Conservation (phyloP, 2,797 vertebrate species). For the Hipposideros larvatus region DNA sequence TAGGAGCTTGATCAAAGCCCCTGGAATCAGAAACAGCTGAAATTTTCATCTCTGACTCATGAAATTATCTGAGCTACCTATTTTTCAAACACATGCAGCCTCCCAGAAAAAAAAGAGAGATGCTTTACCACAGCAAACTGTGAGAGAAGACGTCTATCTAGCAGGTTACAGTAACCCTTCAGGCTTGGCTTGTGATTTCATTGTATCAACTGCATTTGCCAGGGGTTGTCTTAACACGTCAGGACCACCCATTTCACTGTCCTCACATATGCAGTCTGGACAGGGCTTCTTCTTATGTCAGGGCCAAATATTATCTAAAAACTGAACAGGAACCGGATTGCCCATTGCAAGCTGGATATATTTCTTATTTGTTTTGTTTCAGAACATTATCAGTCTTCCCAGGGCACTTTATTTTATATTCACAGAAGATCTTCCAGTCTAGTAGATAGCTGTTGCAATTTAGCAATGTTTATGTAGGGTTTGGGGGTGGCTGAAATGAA, state of each 20-base stretch:
- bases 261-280: neutral
- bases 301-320: conserved; percentile 68
- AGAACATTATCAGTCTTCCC: conserved; percentile 50
- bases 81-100: neutral
- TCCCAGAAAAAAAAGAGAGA: neutral
- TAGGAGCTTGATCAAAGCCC: neutral
- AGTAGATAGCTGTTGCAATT: conserved; percentile 68
- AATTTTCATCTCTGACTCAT: neutral
- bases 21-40: neutral
- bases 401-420: conserved; percentile 71
- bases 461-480: conserved; percentile 77
- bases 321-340: conserved; percentile 40
- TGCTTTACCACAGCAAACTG: neutral
- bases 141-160: conserved; percentile 13
- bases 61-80: neutral
- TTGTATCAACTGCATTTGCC: neutral
- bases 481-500: conserved; percentile 75
- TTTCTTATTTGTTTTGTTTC: conserved; percentile 69
- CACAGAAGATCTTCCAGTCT: conserved; percentile 74
- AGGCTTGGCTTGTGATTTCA: neutral
- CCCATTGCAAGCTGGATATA: conserved; percentile 11
- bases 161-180: neutral
- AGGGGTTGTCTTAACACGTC: neutral
- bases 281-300: neutral
- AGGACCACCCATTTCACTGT: neutral